These are phyloP conservation scores for Rhinoderma darwinii DNA, from an alignment of 2,113 vertebrate species.

Conservation along the genomic window DNA sequence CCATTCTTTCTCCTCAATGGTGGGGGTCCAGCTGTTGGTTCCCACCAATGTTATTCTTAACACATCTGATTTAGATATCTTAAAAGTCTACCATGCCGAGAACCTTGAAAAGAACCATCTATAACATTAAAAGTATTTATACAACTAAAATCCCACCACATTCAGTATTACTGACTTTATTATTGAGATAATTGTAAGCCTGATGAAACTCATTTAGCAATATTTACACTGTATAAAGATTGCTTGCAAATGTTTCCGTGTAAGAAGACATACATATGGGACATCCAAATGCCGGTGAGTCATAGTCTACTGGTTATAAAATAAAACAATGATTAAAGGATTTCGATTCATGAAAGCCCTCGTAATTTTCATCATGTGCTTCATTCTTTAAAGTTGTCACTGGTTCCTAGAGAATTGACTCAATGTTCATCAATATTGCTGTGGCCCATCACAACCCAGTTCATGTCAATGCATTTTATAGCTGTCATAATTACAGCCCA, in stretches of 20 bases:
- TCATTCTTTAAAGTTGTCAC: not conserved
- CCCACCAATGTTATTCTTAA: too few relatives aligned
- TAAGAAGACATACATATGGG: not conserved
- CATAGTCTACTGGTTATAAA: not conserved
- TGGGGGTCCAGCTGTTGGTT: too few relatives aligned
- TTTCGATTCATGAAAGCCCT: not conserved
- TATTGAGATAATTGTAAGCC: slow-evolving; percentile 14
- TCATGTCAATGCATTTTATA: too few relatives aligned
- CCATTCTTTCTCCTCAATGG: too few relatives aligned
- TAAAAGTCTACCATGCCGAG: too few relatives aligned
- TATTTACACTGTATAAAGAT: slow-evolving; percentile 18
- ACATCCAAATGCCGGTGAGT: slow-evolving; percentile 6
- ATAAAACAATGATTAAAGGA: not conserved
- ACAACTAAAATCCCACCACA: not conserved
- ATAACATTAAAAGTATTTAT: not conserved
- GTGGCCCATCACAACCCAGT: not conserved
- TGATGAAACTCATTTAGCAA: not conserved
- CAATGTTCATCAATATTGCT: not conserved
- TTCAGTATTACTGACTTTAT: not conserved
- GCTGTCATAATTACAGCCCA: too few relatives aligned
- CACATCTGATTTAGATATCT: too few relatives aligned
- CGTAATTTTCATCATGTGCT: not conserved
- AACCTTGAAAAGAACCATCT: too few relatives aligned
- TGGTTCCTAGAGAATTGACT: not conserved
- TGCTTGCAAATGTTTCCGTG: slow-evolving; percentile 18